Evolutionary conservation across 2,113 vertebrate species (phyloP), one percentile per base, ranked within the genome.

Genomic region (Hyperopisus bebe): DNA sequence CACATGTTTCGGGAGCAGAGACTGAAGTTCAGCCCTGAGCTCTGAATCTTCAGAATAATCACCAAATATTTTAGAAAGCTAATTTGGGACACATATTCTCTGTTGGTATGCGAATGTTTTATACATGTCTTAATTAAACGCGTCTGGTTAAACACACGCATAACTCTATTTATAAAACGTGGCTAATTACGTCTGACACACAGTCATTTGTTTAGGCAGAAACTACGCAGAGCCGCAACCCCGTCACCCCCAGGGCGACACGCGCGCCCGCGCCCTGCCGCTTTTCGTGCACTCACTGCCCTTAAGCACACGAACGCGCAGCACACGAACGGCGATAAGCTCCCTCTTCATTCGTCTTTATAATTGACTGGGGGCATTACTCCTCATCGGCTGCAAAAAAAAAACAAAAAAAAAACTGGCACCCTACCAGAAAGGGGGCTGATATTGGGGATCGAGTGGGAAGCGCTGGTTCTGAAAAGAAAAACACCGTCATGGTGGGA

Each of bases 301-400:
- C 21, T 62, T 13, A 27, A 84, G 42, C 13, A 51, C 50, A 51
- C 13, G 50, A 51, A 51, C 50, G 55, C 51, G 51, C 80, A 62
- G 88, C 74, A 27, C 50, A 27, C 31, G 24, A 15, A n/a, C 13
- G 11, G 48, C 21, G 84, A 90, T 86, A 94, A 95, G 91, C 55
- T 0, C 44, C 39, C 74, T 89, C 88, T 93, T 95, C 94, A 95
- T 95, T 94, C 94, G 93, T 94, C 93, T 93, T 94, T 94, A 94
- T 95, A 95, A 96, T 95, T 95, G 93, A 94, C 92, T 89, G 91
- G 90, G 89, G 91, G 88, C 62, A 87, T 88, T 90, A 66, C 46
- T 39, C 27, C 9, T 46, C 46, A 15, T 46, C 15, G 7, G 19
- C 27, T 90, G 88, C 89, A 24, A 88, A 74, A 39, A 21, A 53